Base-by-base conservation (phyloP, 2,113 vertebrate genomes). In the Cercocebus atys region DNA sequence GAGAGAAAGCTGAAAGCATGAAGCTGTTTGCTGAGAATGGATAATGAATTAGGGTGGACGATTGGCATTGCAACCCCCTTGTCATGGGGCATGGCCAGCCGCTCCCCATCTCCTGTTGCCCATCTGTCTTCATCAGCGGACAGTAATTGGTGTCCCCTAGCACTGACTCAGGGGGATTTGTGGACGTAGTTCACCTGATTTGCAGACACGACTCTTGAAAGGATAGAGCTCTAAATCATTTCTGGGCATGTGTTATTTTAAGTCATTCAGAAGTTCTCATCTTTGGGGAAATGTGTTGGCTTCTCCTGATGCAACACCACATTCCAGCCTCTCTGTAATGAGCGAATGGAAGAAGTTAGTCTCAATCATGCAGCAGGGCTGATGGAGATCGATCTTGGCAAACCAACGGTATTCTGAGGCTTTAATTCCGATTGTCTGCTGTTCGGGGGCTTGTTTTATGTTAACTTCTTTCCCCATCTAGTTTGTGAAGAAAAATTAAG, bases 131-230 rank as follows among this genome's bases (percentile, higher is more conserved):
- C 98, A 97, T 98, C 97, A 79, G 86, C 75, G 85, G 94, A 92
- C 96, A 81, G 98, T 98, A 98, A 99, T 98, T 98, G 98, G 89
- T 97, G 97, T 97, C 93, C 97, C 98, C 94, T 98, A 97, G 98
- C 97, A 93, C 38, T 88, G 91, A 97, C 96, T 68, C 70, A 92
- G 93, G 86, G 96, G 98, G 97, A 98, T 98, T 98, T 98, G 97
- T 98, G 97, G 98, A 96, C 94, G 88, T 27, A 5, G 97, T 98
- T 92, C 95, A 32, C 72, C 95, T 97, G 97, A 99, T 99, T 98
- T 99, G 98, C 98, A 98, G 98, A 97, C 98, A 95, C 55, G 93
- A 95, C 95, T 98, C 98, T 98, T 98, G 98, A 98, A 98, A 99
- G 98, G 97, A 97, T 85, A 52, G 92, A 88, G 93, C 96, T 94